These are phyloP conservation scores for Diadema setosum DNA, from an alignment of 35 echinoderm and acorn worm genomes.

Conservation along the genomic window DNA sequence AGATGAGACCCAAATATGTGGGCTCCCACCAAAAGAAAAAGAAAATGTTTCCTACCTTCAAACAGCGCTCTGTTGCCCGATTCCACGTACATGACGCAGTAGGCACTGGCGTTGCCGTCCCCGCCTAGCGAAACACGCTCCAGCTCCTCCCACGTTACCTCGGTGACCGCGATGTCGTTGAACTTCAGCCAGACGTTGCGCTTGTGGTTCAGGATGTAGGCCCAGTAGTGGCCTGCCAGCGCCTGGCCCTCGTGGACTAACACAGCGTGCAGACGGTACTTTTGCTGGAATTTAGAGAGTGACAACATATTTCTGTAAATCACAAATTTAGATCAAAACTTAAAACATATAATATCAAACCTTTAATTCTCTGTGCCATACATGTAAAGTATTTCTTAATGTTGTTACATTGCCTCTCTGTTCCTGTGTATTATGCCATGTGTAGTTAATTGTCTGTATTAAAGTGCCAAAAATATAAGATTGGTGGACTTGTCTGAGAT, in stretches of 20 bases:
- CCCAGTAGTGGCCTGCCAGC: constrained; percentile 92
- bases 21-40: too few species aligned
- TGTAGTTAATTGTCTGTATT: too few species aligned
- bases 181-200: constrained; percentile 92
- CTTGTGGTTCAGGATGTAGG: constrained; percentile 80
- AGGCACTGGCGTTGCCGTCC: constrained; percentile 81
- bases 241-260: constrained; percentile 97
- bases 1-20: too few species aligned
- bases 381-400: too few species aligned
- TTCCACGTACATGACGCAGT: constrained; percentile 96
- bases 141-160: constrained; percentile 77
- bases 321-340: too few species aligned
- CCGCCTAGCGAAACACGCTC: constrained; percentile 86
- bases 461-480: too few species aligned
- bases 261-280: constrained; percentile 88
- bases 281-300: constrained; percentile 49
- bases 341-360: too few species aligned
- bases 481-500: too few species aligned
- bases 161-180: constrained; percentile 87
- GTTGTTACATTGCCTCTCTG: too few species aligned
- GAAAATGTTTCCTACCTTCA: constrained; percentile 84
- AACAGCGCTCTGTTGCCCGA: constrained; percentile 66
- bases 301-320: too few species aligned
- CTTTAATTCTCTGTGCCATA: too few species aligned
- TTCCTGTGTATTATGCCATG: too few species aligned